Conservation (phyloP, 2,888 invertebrate genomes). For the Cheiracanthium punctorium region DNA sequence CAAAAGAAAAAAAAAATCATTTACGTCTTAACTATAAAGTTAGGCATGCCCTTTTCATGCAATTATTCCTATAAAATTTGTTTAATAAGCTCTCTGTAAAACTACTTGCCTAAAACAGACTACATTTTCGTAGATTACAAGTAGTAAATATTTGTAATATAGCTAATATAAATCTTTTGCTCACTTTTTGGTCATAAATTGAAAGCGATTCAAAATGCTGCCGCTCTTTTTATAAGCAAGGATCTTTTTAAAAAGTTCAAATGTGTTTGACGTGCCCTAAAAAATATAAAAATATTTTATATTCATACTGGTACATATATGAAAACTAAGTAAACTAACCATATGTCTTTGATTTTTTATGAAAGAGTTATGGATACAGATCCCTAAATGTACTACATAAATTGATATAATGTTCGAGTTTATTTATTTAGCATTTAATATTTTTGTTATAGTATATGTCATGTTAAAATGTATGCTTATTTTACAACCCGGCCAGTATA, state of each 20-base stretch:
- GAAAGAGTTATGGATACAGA: not conserved
- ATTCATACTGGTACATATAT: not conserved
- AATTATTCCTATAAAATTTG: constrained; percentile 21
- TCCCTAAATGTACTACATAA: not conserved
- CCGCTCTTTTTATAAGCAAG: not conserved
- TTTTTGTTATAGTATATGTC: no score
- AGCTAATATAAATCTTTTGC: constrained; percentile 49
- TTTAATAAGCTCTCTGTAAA: constrained; percentile 42
- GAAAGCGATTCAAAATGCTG: constrained; percentile 1
- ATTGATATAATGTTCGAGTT: no score
- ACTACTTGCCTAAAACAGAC: constrained; percentile 30
- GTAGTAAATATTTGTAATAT: constrained; percentile 54
- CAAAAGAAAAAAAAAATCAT: constrained; percentile 29
- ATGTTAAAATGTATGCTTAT: no score
- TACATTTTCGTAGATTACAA: constrained; percentile 49
- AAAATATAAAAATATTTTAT: not conserved
- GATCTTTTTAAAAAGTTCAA: not conserved
- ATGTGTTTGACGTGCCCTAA: not conserved
- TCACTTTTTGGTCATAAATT: constrained; percentile 34
- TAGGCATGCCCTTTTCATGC: constrained; percentile 40
- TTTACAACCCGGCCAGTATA: no score
- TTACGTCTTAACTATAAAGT: constrained; percentile 21
- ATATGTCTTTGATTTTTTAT: not conserved
- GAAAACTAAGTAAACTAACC: not conserved
- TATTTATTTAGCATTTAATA: no score